Conservation (phyloP, 2,888 invertebrate species). For the Eudasyphora cyanicolor region DNA sequence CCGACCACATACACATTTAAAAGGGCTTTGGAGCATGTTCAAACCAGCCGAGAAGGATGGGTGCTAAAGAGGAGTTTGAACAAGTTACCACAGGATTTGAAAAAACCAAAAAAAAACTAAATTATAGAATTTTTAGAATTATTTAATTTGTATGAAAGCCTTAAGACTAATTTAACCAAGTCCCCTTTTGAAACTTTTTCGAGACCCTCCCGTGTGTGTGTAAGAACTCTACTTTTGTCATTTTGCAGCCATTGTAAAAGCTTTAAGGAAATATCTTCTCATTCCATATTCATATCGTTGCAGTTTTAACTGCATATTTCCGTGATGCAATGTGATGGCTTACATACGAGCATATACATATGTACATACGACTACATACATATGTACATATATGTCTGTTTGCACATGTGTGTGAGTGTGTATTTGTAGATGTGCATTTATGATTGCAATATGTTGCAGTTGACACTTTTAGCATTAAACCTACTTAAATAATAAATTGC, state of each 20-base stretch:
- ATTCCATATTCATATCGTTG: slow-evolving; percentile 22
- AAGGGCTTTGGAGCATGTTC: background rate
- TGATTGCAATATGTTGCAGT: slow-evolving; percentile 57
- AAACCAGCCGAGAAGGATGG: background rate
- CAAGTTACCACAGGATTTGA: background rate
- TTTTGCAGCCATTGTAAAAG: slow-evolving; percentile 40
- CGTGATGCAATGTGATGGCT: too few species aligned
- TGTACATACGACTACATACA: background rate
- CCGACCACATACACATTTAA: background rate
- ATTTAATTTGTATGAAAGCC: too few species aligned
- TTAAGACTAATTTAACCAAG: too few species aligned
- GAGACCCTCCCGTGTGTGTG: background rate
- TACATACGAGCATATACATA: background rate
- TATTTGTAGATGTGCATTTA: background rate
- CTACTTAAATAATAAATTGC: slow-evolving; percentile 59
- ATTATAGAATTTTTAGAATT: too few species aligned
- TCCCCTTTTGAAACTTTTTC: too few species aligned
- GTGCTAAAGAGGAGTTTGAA: background rate
- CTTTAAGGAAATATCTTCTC: slow-evolving; percentile 45
- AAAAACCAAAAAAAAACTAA: too few species aligned
- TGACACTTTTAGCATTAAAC: slow-evolving; percentile 56
- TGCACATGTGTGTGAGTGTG: background rate
- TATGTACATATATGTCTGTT: background rate
- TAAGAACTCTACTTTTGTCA: background rate
- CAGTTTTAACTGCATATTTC: too few species aligned